phyloP scores from a whole-genome alignment of 2,888 invertebrate genomes.

The Halocaridina rubra region DNA sequence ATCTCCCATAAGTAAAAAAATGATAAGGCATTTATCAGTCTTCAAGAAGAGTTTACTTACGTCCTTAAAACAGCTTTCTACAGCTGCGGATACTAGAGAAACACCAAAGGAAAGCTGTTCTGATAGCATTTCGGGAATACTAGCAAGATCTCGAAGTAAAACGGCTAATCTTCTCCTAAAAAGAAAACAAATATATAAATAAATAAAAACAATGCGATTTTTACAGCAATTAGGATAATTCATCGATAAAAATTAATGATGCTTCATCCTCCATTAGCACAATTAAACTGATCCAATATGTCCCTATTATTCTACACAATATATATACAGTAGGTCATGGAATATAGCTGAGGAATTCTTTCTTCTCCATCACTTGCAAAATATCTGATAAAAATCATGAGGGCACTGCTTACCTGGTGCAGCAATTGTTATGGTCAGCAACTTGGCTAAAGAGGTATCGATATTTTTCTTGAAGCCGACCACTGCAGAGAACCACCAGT shows the following conservation, averaged over 20 bases:
- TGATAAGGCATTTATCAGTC: too few relatives aligned
- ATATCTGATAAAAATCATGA: too few relatives aligned
- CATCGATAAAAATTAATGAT: too few relatives aligned
- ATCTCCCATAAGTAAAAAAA: too few relatives aligned
- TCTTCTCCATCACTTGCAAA: background rate
- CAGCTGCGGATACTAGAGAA: slow-evolving; percentile 75
- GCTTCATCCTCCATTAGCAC: too few relatives aligned
- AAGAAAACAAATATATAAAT: too few relatives aligned
- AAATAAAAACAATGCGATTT: too few relatives aligned
- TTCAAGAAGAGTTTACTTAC: background rate
- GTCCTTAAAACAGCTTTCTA: slow-evolving; percentile 77
- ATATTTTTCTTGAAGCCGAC: slow-evolving; percentile 74
- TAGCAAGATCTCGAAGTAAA: slow-evolving; percentile 75
- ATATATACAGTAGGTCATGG: too few relatives aligned
- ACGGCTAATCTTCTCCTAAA: slow-evolving; percentile 75
- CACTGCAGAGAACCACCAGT: slow-evolving; percentile 73
- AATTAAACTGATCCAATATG: too few relatives aligned
- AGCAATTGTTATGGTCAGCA: slow-evolving; percentile 80
- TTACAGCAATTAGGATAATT: too few relatives aligned
- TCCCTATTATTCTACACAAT: too few relatives aligned
- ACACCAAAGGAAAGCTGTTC: slow-evolving; percentile 75
- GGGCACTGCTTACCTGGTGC: slow-evolving; percentile 55
- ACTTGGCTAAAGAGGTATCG: slow-evolving; percentile 78
- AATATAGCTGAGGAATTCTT: too few relatives aligned
- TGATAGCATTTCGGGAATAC: slow-evolving; percentile 75